These are phyloP conservation scores for Rhynchopsitta pachyrhyncha DNA, from an alignment of 2,113 vertebrate genomes.

Conservation along the genomic window DNA sequence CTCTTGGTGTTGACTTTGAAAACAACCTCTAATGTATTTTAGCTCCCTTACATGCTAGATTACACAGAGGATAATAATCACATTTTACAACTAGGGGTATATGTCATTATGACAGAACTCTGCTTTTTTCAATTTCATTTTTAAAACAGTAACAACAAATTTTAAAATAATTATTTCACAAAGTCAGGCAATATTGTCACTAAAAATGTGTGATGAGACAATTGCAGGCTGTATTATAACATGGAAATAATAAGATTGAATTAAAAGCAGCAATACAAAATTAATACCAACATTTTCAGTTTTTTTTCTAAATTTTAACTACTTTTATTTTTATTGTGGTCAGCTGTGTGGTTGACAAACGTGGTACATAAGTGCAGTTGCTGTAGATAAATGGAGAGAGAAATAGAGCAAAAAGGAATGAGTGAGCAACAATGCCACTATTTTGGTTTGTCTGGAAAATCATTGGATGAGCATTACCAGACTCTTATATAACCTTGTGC, in stretches of 20 bases:
- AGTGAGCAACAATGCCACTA: neutral
- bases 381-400: neutral
- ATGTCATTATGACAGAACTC: neutral
- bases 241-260: neutral
- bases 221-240: neutral
- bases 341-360: neutral
- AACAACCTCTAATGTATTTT: neutral
- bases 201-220: neutral
- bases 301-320: neutral
- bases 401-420: neutral
- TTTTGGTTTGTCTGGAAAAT: neutral
- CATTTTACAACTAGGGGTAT: neutral
- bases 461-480: neutral
- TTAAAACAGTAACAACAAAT: neutral
- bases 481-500: neutral
- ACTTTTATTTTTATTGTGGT: neutral
- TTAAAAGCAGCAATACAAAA: neutral
- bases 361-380: neutral
- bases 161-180: neutral
- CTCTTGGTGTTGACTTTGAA: neutral
- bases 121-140: neutral
- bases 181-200: neutral
- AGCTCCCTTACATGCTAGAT: neutral
- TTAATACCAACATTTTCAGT: neutral
- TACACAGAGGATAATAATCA: neutral